phyloP scores from a whole-genome alignment of 2,113 vertebrate species.

The Poecilia latipinna region DNA sequence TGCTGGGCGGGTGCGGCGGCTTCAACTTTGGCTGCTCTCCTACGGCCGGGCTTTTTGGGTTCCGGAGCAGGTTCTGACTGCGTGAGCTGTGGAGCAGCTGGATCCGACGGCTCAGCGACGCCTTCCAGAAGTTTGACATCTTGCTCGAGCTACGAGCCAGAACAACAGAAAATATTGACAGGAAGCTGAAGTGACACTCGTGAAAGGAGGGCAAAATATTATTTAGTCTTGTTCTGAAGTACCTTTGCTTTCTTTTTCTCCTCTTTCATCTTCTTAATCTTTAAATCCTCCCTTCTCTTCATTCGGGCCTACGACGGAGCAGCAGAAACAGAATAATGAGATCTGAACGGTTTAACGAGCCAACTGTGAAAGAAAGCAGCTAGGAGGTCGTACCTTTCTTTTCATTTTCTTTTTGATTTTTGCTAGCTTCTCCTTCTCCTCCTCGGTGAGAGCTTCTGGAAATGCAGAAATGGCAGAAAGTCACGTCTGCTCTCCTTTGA shows the following conservation, averaged over 20 bases:
- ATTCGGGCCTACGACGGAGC: constrained; percentile 84
- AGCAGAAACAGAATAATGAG: constrained; percentile 6
- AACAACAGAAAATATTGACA: neutral
- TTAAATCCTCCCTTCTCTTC: constrained; percentile 88
- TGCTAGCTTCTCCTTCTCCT: constrained; percentile 89
- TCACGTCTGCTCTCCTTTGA: neutral
- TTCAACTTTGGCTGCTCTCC: constrained; percentile 65
- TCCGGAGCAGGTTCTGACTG: constrained; percentile 41
- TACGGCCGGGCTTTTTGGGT: constrained; percentile 74
- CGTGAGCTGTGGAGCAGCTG: constrained; percentile 15
- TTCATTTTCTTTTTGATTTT: constrained; percentile 96
- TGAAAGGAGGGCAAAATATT: neutral
- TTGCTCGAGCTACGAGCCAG: constrained; percentile 77
- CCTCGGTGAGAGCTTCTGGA: constrained; percentile 88
- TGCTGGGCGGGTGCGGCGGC: constrained; percentile 44
- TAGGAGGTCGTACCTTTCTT: constrained; percentile 82
- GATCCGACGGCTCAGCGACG: constrained; percentile 46
- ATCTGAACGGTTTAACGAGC: neutral
- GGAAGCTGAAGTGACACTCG: neutral
- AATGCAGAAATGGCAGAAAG: neutral
- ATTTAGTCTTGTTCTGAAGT: neutral
- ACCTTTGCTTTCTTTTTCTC: constrained; percentile 88
- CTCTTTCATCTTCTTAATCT: constrained; percentile 83
- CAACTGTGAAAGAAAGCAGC: neutral
- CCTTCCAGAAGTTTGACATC: constrained; percentile 44